phyloP scores from a whole-genome alignment of 2,797 vertebrate species.

The Rhincodon typus region DNA sequence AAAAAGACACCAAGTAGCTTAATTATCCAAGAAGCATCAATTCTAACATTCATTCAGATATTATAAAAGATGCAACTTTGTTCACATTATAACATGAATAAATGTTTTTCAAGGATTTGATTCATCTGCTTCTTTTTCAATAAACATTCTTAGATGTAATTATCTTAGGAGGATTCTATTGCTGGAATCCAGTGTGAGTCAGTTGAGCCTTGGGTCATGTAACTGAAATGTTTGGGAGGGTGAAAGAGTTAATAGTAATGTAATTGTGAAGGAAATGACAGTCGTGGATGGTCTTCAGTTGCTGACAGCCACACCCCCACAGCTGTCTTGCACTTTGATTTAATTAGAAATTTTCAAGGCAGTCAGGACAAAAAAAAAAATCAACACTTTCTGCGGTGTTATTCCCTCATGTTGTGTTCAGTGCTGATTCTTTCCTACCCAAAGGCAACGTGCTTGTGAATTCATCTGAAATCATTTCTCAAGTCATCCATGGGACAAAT shows the following conservation, averaged over 20 bases:
- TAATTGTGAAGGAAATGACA: neutral
- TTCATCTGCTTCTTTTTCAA: neutral
- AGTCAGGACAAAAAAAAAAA: neutral
- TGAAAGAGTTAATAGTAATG: slow-evolving; percentile 19
- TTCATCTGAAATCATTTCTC: slow-evolving; percentile 3
- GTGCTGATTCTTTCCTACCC: neutral
- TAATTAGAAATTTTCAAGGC: slow-evolving; percentile 4
- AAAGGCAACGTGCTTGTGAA: slow-evolving; percentile 4
- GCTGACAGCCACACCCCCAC: slow-evolving; percentile 15
- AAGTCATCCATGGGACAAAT: neutral
- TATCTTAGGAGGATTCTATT: neutral
- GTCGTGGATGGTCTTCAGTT: neutral
- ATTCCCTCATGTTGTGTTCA: slow-evolving; percentile 11
- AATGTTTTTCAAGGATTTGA: neutral
- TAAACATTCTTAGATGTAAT: neutral
- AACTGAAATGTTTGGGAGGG: neutral
- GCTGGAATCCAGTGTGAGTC: neutral
- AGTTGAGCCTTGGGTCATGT: no score
- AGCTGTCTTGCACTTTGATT: slow-evolving; percentile 23
- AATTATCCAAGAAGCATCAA: neutral
- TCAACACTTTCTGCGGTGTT: slow-evolving; percentile 14
- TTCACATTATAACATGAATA: neutral
- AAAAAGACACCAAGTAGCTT: neutral
- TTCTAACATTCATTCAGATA: neutral
- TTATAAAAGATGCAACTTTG: neutral